phyloP scores from a whole-genome alignment of 2,888 invertebrate species.

The Leistus spinibarbis region DNA sequence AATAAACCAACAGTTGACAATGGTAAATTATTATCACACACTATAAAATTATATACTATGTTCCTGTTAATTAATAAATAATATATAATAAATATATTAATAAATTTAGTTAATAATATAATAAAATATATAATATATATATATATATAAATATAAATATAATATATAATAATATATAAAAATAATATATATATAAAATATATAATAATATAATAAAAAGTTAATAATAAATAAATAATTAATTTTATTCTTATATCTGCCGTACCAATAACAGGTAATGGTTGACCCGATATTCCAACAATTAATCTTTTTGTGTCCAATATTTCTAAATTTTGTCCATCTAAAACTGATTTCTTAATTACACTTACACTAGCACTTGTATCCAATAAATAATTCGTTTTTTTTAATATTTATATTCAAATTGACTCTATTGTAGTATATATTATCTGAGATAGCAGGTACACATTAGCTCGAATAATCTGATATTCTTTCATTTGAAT shows the following conservation, averaged over 20 bases:
- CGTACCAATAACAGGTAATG: slow-evolving; percentile 13
- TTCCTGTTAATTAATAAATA: too few species aligned
- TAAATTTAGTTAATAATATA: too few species aligned
- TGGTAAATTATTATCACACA: neutral
- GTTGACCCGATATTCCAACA: slow-evolving; percentile 6
- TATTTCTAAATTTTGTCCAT: slow-evolving; percentile 3
- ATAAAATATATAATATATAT: too few species aligned
- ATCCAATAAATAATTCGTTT: slow-evolving; percentile 10
- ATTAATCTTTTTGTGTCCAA: slow-evolving; percentile 6
- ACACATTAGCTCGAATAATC: too few species aligned
- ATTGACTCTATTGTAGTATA: neutral
- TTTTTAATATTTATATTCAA: slow-evolving; percentile 7
- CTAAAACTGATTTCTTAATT: slow-evolving; percentile 5
- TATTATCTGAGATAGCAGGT: too few species aligned
- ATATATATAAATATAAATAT: too few species aligned
- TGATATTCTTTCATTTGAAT: too few species aligned
- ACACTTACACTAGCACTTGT: slow-evolving; percentile 17
- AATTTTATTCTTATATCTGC: neutral
- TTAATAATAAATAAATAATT: too few species aligned
- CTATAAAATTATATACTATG: slow-evolving; percentile 3
- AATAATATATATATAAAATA: too few species aligned
- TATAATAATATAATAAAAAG: too few species aligned
- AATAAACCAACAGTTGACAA: slow-evolving; percentile 7
- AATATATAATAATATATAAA: too few species aligned
- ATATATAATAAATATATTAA: too few species aligned